phyloP scores from a whole-genome alignment of 2,888 invertebrate species.

The Rosalia funebris region DNA sequence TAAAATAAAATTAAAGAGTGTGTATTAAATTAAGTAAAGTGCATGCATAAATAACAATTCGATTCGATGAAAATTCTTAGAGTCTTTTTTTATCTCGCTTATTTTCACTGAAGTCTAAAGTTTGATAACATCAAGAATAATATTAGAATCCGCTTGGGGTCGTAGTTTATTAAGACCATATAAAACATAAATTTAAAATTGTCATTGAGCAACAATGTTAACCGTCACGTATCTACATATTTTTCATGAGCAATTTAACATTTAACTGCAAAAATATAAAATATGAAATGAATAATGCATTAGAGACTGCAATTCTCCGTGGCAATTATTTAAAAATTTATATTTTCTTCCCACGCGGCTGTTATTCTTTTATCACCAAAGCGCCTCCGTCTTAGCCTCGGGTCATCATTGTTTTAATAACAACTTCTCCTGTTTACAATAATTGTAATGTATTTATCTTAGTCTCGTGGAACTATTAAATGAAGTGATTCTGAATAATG shows the following conservation, averaged over 20 bases:
- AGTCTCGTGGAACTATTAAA: conserved; percentile 3
- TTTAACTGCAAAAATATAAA: conserved; percentile 5
- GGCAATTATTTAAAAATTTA: conserved; percentile 13
- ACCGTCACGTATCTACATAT: conserved; percentile 1
- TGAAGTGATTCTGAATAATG: conserved; percentile 12
- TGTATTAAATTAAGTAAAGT: too few relatives aligned
- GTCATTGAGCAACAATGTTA: too few relatives aligned
- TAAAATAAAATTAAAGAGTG: too few relatives aligned
- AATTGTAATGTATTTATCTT: conserved; percentile 14
- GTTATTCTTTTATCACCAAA: conserved; percentile 7
- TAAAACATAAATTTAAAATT: too few relatives aligned
- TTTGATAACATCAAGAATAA: too few relatives aligned
- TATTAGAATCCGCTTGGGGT: too few relatives aligned
- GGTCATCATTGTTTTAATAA: neutral
- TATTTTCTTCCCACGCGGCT: conserved; percentile 8
- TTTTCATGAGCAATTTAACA: conserved; percentile 1
- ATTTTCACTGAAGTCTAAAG: too few relatives aligned
- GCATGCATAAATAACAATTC: too few relatives aligned
- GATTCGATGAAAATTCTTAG: too few relatives aligned
- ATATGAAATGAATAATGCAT: conserved; percentile 4
- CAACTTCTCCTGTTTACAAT: too few relatives aligned
- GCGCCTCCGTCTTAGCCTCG: neutral
- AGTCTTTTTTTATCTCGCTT: too few relatives aligned
- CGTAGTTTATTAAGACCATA: too few relatives aligned
- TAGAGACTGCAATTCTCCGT: conserved; percentile 3